Evolutionary conservation across 1,140 invertebrate genomes (phyloP).

Genomic region (Agraylea sexmaculata): DNA sequence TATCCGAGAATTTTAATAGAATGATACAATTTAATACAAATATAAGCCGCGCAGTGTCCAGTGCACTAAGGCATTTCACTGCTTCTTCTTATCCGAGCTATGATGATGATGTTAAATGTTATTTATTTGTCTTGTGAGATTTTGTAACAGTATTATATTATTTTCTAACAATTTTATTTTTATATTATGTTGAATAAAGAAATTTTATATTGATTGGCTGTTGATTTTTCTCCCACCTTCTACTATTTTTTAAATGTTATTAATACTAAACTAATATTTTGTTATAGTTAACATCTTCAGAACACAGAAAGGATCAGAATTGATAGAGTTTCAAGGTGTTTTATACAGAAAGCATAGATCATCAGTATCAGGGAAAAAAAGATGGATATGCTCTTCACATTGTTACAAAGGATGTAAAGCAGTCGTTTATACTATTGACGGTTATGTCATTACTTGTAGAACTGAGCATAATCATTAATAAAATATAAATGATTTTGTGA

Average conservation of each 20-base stretch:
- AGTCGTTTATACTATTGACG: constrained; percentile 4
- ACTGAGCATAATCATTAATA: constrained; percentile 8
- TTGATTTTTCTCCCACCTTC: background rate
- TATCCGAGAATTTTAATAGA: too few species aligned
- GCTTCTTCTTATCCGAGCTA: too few species aligned
- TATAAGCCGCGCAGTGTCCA: too few species aligned
- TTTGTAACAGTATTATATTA: too few species aligned
- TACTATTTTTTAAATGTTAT: background rate
- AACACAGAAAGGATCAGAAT: background rate
- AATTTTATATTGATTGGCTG: too few species aligned
- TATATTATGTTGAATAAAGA: too few species aligned
- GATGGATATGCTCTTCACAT: constrained; percentile 11
- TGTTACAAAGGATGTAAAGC: constrained; percentile 4
- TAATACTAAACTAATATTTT: constrained; percentile 1
- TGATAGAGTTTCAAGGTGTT: constrained; percentile 8
- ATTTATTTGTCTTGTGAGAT: too few species aligned
- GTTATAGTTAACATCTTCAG: background rate
- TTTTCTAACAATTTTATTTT: too few species aligned
- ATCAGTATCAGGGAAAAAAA: constrained; percentile 1
- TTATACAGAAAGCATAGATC: background rate
- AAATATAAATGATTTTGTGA: too few species aligned
- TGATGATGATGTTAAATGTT: too few species aligned
- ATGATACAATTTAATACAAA: too few species aligned
- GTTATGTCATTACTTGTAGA: background rate
- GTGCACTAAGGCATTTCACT: too few species aligned